Evolutionary conservation across 2,888 invertebrate genomes (phyloP).

Genomic region (Hofmannophila pseudospretella): DNA sequence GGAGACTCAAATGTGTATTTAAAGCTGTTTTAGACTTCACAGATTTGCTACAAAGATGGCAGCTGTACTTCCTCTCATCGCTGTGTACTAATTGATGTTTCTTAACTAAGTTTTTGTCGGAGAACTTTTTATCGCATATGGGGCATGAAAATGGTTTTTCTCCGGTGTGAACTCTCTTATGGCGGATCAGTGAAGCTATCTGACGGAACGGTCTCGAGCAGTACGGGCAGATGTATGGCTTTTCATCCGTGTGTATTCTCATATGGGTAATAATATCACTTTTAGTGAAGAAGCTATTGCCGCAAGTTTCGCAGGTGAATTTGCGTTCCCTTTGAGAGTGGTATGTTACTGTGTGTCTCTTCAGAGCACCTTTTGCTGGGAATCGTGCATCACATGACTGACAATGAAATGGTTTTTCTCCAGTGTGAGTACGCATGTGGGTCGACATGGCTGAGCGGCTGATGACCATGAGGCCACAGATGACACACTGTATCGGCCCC

Average conservation of each 20-base stretch:
- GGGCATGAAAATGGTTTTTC: slow-evolving; percentile 59
- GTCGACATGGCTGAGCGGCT: slow-evolving; percentile 53
- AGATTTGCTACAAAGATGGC: slow-evolving; percentile 71
- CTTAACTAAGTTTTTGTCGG: slow-evolving; percentile 45
- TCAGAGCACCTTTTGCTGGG: slow-evolving; percentile 49
- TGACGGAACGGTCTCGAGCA: slow-evolving; percentile 56
- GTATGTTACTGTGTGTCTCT: slow-evolving; percentile 47
- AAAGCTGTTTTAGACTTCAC: slow-evolving; percentile 72
- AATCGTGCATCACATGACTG: slow-evolving; percentile 43
- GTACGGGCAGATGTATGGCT: slow-evolving; percentile 53
- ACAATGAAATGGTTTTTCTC: slow-evolving; percentile 59
- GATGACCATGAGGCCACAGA: slow-evolving; percentile 45
- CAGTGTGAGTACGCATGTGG: slow-evolving; percentile 62
- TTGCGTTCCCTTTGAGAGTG: slow-evolving; percentile 49
- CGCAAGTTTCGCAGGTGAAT: slow-evolving; percentile 65
- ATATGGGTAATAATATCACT: slow-evolving; percentile 60
- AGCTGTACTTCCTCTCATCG: slow-evolving; percentile 72
- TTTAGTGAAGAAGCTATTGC: slow-evolving; percentile 57
- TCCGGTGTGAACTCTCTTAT: slow-evolving; percentile 61
- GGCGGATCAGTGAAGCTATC: slow-evolving; percentile 57
- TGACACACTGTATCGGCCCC: slow-evolving; percentile 47
- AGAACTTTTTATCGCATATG: slow-evolving; percentile 55
- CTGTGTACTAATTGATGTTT: slow-evolving; percentile 60
- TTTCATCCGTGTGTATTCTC: slow-evolving; percentile 58
- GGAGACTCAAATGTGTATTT: slow-evolving; percentile 63